A percentile compares a stretch with the other conserved stretches of the same genome.
These are phyloP conservation scores for Eidolon dupreanum DNA, from an alignment of 2,797 vertebrate genomes.

Conservation along the genomic window DNA sequence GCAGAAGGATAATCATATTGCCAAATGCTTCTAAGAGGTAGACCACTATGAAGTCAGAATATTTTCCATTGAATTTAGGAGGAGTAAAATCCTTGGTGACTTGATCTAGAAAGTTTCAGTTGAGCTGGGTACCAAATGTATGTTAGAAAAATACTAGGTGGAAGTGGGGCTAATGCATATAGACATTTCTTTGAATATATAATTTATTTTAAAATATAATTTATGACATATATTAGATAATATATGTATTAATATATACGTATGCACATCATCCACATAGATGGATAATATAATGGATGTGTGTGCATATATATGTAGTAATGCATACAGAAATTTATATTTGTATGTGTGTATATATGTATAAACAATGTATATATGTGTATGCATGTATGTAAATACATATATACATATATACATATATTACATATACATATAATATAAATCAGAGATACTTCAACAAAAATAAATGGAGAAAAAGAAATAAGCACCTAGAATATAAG, in stretches of 20 bases:
- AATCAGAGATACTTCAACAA: neutral
- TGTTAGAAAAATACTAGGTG: neutral
- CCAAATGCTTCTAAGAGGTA: neutral
- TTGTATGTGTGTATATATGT: neutral
- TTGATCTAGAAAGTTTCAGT: neutral
- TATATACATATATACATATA: neutral
- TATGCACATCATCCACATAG: neutral
- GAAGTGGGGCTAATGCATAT: neutral
- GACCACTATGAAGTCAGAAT: neutral
- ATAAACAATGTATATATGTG: too few relatives aligned
- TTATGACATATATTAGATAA: neutral
- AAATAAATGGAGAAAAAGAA: neutral
- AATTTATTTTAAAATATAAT: too few relatives aligned
- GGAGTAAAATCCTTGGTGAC: neutral
- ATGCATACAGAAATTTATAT: neutral
- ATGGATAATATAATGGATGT: neutral
- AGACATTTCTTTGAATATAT: neutral
- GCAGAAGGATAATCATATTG: neutral
- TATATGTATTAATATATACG: neutral
- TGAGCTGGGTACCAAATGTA: neutral
- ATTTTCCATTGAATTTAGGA: neutral
- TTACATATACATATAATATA: neutral
- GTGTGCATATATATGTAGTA: neutral
- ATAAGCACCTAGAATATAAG: neutral
- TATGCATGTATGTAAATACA: neutral